phyloP scores from a whole-genome alignment of 2,113 vertebrate species.

The Nerophis lumbriciformis region DNA sequence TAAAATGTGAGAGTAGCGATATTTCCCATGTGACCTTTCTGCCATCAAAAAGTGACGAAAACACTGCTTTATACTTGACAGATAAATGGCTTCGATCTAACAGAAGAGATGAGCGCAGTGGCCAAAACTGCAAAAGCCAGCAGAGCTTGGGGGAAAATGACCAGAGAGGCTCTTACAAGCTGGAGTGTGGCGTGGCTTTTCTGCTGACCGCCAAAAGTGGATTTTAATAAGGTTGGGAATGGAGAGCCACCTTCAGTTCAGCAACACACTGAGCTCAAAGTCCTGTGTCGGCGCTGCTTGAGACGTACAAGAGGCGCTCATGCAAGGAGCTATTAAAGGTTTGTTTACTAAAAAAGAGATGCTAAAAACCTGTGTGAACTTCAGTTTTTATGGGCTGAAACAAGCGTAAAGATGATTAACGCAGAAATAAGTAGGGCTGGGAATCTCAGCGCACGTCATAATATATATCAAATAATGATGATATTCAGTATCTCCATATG shows the following conservation, averaged over 20 bases:
- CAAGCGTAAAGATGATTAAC: background rate
- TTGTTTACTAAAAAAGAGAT: slow-evolving; percentile 1
- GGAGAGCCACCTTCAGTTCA: background rate
- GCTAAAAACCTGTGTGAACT: background rate
- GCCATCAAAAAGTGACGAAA: slow-evolving; percentile 26
- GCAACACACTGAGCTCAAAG: background rate
- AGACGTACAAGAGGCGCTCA: background rate
- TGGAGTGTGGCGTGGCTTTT: background rate
- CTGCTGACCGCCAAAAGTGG: slow-evolving; percentile 4
- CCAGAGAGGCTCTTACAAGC: slow-evolving; percentile 35
- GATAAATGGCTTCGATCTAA: slow-evolving; percentile 39
- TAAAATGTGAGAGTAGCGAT: slow-evolving; percentile 12
- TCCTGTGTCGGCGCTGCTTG: slow-evolving; percentile 1
- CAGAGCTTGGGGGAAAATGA: slow-evolving; percentile 18
- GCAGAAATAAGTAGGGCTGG: background rate
- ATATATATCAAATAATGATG: no score
- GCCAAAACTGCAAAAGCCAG: slow-evolving; percentile 37
- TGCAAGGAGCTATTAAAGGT: background rate
- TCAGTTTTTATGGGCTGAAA: background rate
- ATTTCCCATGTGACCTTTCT: slow-evolving; percentile 16
- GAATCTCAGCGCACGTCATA: no score
- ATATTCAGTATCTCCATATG: no score
- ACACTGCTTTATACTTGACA: slow-evolving; percentile 11
- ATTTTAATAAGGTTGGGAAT: slow-evolving; percentile 6
- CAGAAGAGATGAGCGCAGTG: slow-evolving; percentile 20